Evolutionary conservation across 2,113 vertebrate genomes (phyloP), one percentile per base, ranked within the genome.

Genomic region (Phaethon lepturus): DNA sequence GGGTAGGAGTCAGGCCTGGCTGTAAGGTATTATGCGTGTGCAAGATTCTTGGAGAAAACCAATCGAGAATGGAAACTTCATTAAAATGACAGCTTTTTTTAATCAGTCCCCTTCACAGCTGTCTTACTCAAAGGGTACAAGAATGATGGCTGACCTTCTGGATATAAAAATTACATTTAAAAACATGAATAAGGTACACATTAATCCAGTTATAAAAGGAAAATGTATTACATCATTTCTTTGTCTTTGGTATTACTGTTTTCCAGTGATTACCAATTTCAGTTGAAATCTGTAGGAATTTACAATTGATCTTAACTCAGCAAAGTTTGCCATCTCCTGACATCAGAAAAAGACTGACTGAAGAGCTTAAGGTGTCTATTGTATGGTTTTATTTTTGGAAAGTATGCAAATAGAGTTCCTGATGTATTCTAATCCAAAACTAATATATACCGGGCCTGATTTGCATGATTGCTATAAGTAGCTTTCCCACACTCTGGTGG

Each of bases 11-110:
- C 82, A 88, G 66, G 55, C 44, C 63, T 89, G 77, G 24, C 68
- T 91, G 24, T 55, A 76, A 79, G 59, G 44, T 82, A 91, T 69
- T 73, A 86, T 55, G 75, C 45, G 56, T 49, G 44, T 78, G 31
- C 53, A 85, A 83, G 44, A 72, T 69, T 92, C 64, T 85, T 77
- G 44, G 31, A 90, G 64, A 86, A 93, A 96, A 80, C 26, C 52
- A 95, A 67, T 62, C 28, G 13, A 88, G 63, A 96, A 90, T 26
- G 49, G 82, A 96, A 90, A 84, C 67, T 77, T 95, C 90, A 93
- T 98, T 97, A 96, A 97, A 97, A 92, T 78, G 47, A 92, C 88
- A 86, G 68, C 20, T 29, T 88, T 95, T 94, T 72, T 83, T 53
- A 64, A 97, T 88, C 78, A 73, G 55, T 86, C 15, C 18, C 58